phyloP scores from a whole-genome alignment of 2,888 invertebrate genomes.

The Quadriops clusia region DNA sequence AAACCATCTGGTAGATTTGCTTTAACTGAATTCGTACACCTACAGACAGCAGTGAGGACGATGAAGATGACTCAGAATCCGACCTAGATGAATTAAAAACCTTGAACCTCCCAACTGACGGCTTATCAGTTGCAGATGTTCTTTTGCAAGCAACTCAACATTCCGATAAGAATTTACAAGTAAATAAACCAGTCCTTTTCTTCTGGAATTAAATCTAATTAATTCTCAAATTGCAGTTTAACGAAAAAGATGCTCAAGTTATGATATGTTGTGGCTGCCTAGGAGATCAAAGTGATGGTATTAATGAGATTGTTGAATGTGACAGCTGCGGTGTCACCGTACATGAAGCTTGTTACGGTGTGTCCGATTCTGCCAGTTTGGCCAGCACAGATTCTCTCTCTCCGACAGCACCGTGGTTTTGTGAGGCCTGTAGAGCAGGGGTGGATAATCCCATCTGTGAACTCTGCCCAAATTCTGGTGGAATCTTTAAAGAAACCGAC shows the following conservation, averaged over 20 bases:
- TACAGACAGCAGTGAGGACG: conserved; percentile 24
- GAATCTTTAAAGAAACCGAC: conserved; percentile 92
- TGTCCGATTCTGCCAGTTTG: conserved; percentile 81
- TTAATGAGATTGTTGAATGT: conserved; percentile 95
- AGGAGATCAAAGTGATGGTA: conserved; percentile 83
- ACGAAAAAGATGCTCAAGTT: conserved; percentile 50
- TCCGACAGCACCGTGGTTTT: conserved; percentile 98
- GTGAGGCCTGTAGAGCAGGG: conserved; percentile 93
- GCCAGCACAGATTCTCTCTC: conserved; percentile 89
- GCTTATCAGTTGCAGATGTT: conserved; percentile 39
- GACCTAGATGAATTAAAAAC: conserved; percentile 32
- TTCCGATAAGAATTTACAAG: conserved; percentile 31
- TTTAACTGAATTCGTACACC: conserved; percentile 14
- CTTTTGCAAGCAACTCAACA: conserved; percentile 41
- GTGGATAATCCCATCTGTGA: conserved; percentile 84
- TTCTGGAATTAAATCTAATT: conserved; percentile 1
- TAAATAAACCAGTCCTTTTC: conserved; percentile 14
- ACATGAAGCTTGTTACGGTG: conserved; percentile 95
- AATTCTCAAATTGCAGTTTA: conserved; percentile 21
- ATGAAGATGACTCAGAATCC: conserved; percentile 31
- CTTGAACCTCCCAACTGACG: conserved; percentile 28
- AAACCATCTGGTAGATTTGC: neutral
- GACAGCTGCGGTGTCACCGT: conserved; percentile 94
- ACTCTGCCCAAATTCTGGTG: conserved; percentile 85
- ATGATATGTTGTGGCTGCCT: conserved; percentile 87